Base-by-base conservation (phyloP, 2,797 vertebrate genomes). In the Amblyraja radiata region DNA sequence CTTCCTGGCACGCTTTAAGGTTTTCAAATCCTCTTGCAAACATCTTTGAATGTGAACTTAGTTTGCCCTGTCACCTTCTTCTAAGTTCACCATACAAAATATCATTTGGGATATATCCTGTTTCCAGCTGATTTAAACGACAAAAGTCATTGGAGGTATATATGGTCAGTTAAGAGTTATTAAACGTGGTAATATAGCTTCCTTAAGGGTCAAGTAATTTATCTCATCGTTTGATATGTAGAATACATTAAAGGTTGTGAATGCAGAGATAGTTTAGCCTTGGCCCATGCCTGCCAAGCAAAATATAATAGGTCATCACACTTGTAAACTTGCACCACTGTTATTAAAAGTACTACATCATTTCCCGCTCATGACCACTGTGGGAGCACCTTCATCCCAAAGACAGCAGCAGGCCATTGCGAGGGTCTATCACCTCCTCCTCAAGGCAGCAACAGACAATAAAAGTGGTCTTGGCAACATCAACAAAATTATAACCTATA, bases 231-330 rank as follows among this genome's bases (percentile, higher is more conserved):
- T 86, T 86, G 83, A 86, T 32, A 18, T 86, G 61, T 65, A 86
- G 6, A 65, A 32, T 25, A 65, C 58, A 9, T 28, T 86, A 54
- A 32, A 86, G 46, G 54, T 23, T 25, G 21, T 21, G 13, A 25
- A 46, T 58, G 80, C 21, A 36, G 46, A 58, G 8, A 83, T 6
- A 78, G 77, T 36, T 86, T 86, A 65, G 28, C 61, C 2, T 65
- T 63, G 4, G 18, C n/a, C 65, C 84, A 16, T 36, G 28, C 28
- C n/a, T 36, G 84, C 14, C 13, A 88, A 88, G 28, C 14, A 36
- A 88, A 88, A 86, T 32, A 65, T 6, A 86, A 84, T 73, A 86
- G 61, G n/a, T 36, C 61, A 65, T 88, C 65, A 65, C 84, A 65
- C 61, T 65, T 88, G n/a, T 65, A 88, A 65, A 63, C 83, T 63